phyloP scores from a whole-genome alignment of 2,888 invertebrate genomes.

The Gnatocerus cornutus region DNA sequence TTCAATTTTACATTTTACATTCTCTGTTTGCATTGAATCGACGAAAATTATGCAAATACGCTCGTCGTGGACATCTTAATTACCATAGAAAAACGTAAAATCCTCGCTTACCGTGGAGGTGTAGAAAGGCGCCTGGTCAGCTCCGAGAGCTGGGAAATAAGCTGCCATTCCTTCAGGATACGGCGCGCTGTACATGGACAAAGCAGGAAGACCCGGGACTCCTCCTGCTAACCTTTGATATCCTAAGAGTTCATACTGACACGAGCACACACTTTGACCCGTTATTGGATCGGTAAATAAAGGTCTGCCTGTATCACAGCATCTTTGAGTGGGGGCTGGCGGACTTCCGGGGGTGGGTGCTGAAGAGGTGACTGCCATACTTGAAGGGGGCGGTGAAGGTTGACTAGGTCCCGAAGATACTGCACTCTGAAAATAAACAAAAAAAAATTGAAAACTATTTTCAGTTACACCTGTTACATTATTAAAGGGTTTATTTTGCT shows the following conservation, averaged over 20 bases:
- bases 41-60: constrained; percentile 24
- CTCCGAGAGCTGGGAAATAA: constrained; percentile 88
- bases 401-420: constrained; percentile 78
- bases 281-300: constrained; percentile 93
- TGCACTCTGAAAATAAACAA: constrained; percentile 64
- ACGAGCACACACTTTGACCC: constrained; percentile 91
- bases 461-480: too few species aligned
- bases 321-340: constrained; percentile 74
- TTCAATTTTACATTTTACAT: constrained; percentile 18
- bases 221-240: constrained; percentile 84
- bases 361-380: constrained; percentile 70
- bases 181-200: constrained; percentile 87
- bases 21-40: constrained; percentile 23
- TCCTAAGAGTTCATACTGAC: constrained; percentile 91
- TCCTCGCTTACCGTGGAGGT: constrained; percentile 83
- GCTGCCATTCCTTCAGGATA: constrained; percentile 90
- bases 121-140: constrained; percentile 90
- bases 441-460: too few species aligned
- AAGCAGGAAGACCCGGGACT: constrained; percentile 80
- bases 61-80: constrained; percentile 6
- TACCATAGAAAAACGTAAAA: constrained; percentile 26
- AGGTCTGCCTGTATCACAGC: constrained; percentile 94
- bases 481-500: too few species aligned
- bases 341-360: constrained; percentile 73
- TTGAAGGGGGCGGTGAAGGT: constrained; percentile 62